Conservation (phyloP, 2,888 invertebrate genomes). For the Acronicta psi region DNA sequence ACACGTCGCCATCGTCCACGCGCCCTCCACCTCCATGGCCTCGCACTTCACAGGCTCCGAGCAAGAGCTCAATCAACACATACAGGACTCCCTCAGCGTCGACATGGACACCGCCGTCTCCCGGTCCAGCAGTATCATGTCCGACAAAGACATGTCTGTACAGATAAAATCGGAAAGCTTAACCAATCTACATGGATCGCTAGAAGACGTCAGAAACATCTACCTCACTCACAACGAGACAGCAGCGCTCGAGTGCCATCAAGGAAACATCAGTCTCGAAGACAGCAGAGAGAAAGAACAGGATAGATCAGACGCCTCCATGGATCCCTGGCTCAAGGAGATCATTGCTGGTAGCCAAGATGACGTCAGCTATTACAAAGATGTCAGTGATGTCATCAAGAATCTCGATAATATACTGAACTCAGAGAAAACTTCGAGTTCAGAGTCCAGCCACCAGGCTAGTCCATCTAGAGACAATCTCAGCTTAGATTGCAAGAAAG, state of each 20-base stretch:
- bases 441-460: constrained; percentile 89
- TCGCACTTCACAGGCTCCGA: constrained; percentile 76
- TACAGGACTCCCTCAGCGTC: constrained; percentile 74
- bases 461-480: constrained; percentile 86
- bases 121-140: constrained; percentile 81
- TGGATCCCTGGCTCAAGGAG: constrained; percentile 90
- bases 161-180: constrained; percentile 88
- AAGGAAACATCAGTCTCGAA: constrained; percentile 77
- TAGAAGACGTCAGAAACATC: constrained; percentile 89
- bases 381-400: constrained; percentile 90
- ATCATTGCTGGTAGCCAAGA: constrained; percentile 89
- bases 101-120: constrained; percentile 80
- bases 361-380: constrained; percentile 89
- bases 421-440: constrained; percentile 89
- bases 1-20: constrained; percentile 82
- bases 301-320: constrained; percentile 80
- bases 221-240: constrained; percentile 84
- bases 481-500: constrained; percentile 84
- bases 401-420: constrained; percentile 90
- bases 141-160: constrained; percentile 78
- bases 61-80: constrained; percentile 70
- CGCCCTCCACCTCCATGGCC: constrained; percentile 75
- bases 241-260: constrained; percentile 79
- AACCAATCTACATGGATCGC: constrained; percentile 92
- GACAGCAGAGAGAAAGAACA: constrained; percentile 73